Conservation (phyloP, 2,888 invertebrate species). For the Deroplatys truncata region DNA sequence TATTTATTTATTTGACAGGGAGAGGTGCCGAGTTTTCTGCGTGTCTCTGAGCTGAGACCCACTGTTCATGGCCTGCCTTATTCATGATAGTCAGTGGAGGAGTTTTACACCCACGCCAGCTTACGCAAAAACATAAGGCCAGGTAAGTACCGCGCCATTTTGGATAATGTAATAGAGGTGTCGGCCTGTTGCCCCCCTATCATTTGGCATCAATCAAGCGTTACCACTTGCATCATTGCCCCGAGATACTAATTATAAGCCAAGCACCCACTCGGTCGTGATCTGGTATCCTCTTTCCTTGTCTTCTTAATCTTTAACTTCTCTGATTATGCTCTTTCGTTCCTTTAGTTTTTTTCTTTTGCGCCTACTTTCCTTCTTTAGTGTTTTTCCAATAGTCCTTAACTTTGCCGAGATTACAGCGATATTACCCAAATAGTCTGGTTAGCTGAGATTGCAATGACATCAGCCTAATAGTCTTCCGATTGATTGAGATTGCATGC, state of each 20-base stretch:
- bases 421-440: too few relatives aligned
- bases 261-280: not conserved
- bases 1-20: not conserved
- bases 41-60: too few relatives aligned
- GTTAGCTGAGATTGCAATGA: too few relatives aligned
- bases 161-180: conserved; percentile 22
- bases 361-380: not conserved
- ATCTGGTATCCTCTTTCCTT: not conserved
- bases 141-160: conserved; percentile 1
- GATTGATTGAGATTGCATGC: too few relatives aligned
- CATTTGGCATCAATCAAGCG: conserved; percentile 27
- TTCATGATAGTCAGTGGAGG: not conserved
- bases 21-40: too few relatives aligned
- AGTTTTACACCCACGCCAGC: conserved; percentile 16
- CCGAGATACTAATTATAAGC: conserved; percentile 25
- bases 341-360: not conserved
- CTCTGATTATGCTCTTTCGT: not conserved
- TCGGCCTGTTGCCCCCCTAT: conserved; percentile 17
- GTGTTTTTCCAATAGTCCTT: not conserved
- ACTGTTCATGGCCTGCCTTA: not conserved
- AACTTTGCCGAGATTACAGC: not conserved
- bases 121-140: not conserved
- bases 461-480: too few relatives aligned
- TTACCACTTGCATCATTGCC: conserved; percentile 15
- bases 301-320: not conserved